Evolutionary conservation across 1,140 invertebrate genomes (phyloP).

Genomic region (Anastatus disparis): DNA sequence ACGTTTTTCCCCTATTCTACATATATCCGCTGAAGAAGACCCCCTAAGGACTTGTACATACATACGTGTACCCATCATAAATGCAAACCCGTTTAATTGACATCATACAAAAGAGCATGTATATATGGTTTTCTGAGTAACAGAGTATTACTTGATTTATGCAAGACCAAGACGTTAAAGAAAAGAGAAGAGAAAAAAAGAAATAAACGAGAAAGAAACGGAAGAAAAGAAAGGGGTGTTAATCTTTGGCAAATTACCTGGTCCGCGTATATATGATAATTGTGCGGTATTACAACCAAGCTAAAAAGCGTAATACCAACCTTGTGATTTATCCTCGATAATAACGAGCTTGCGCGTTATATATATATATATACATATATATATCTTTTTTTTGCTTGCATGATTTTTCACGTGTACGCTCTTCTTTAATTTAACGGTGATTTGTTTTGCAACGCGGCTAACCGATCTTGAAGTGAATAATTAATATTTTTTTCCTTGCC

Average conservation of each 20-base stretch:
- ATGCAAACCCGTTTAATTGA: constrained; percentile 64
- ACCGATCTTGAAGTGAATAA: too few relatives aligned
- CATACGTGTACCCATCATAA: too few relatives aligned
- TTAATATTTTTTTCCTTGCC: too few relatives aligned
- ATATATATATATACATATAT: too few relatives aligned
- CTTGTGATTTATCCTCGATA: constrained; percentile 50
- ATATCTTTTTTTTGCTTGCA: background rate
- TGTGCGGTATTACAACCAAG: too few relatives aligned
- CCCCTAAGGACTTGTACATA: constrained; percentile 60
- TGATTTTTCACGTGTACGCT: background rate
- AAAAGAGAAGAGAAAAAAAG: background rate
- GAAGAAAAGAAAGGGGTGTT: constrained; percentile 30
- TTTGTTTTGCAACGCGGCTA: too few relatives aligned
- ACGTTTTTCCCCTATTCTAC: constrained; percentile 56
- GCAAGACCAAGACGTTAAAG: constrained; percentile 19
- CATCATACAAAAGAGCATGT: too few relatives aligned
- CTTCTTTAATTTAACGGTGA: background rate
- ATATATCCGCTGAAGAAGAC: constrained; percentile 48
- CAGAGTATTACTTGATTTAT: constrained; percentile 44
- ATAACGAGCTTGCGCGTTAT: background rate
- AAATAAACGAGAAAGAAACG: background rate
- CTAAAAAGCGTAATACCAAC: too few relatives aligned
- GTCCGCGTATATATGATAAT: constrained; percentile 42
- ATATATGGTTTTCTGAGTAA: too few relatives aligned
- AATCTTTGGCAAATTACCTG: constrained; percentile 19